Base-by-base conservation (phyloP, 2,888 invertebrate species). In the Helleia helle region DNA sequence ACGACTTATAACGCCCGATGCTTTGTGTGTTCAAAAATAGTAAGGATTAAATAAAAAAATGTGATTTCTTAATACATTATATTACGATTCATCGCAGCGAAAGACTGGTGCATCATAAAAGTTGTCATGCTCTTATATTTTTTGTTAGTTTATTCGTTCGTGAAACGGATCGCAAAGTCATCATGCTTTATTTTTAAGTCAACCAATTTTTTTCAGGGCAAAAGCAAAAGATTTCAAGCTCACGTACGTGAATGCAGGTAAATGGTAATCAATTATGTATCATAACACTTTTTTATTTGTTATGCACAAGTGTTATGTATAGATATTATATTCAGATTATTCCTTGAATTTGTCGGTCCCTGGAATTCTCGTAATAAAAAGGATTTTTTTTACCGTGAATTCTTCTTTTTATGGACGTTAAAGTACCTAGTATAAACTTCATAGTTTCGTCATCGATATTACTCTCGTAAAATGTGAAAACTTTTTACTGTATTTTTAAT, bases 1-100 rank as follows among this genome's bases (percentile, higher is more conserved):
- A 22, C 17, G 6, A 34, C 18, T 34, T 22, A 12, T 22, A 17
- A 12, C 4, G 15, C 13, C 4, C n/a, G 14, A 30, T 30, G 25
- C 30, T 22, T 14, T 14, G 24, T 22, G 24, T 27, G 12, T 29
- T 29, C 26, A 31, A 15, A 31, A 31, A 40, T 25, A 40, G 40
- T 15, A 5, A 14, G 40, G 15, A 40, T 40, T 31, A 31, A n/a
- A 38, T 28, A 38, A 28, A 31, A 34, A 40, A 37, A 37, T 37
- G 31, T 40, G 31, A 3, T 11, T 17, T 9, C 15, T 17, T 14
- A 13, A 9, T 9, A 27, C 31, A 11, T 34, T 34, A 22, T 34
- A 22, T 22, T 7, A 22, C 2, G 18, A 7, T 18, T 34, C 34
- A 34, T 34, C 18, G 11, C 11, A 17, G 17, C 18, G 34, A 34